Evolutionary conservation across 2,888 invertebrate species (phyloP).

Genomic region (Laothoe populi): DNA sequence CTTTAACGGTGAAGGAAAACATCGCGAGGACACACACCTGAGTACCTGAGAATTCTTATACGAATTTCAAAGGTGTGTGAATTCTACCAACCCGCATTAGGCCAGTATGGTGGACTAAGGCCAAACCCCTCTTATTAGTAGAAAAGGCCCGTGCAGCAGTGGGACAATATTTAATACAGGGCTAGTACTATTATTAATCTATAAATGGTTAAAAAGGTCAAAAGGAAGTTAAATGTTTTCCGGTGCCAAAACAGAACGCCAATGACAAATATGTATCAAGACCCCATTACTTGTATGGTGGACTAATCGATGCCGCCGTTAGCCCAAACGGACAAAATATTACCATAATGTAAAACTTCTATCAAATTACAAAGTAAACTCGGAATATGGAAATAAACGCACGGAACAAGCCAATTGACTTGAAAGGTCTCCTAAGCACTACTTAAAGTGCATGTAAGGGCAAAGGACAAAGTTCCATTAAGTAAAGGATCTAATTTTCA

Average conservation of each 20-base stretch:
- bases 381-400: constrained; percentile 8
- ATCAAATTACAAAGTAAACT: constrained; percentile 3
- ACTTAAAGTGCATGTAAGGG: constrained; percentile 25
- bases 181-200: not conserved
- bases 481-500: constrained; percentile 65
- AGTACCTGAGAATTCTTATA: too few relatives aligned
- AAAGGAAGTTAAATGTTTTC: constrained; percentile 12
- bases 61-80: too few relatives aligned
- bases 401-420: constrained; percentile 22
- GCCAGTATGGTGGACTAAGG: too few relatives aligned
- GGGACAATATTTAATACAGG: too few relatives aligned
- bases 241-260: not conserved
- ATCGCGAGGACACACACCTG: too few relatives aligned
- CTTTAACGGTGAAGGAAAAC: too few relatives aligned
- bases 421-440: constrained; percentile 22
- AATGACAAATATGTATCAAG: not conserved
- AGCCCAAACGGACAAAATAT: not conserved
- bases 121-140: too few relatives aligned
- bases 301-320: not conserved
- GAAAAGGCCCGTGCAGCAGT: too few relatives aligned
- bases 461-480: constrained; percentile 47
- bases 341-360: not conserved
- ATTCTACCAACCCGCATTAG: too few relatives aligned
- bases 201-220: constrained; percentile 20
- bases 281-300: not conserved